Base-by-base conservation (phyloP, 2,797 vertebrate species). In the Kryptolebias ocellatus region DNA sequence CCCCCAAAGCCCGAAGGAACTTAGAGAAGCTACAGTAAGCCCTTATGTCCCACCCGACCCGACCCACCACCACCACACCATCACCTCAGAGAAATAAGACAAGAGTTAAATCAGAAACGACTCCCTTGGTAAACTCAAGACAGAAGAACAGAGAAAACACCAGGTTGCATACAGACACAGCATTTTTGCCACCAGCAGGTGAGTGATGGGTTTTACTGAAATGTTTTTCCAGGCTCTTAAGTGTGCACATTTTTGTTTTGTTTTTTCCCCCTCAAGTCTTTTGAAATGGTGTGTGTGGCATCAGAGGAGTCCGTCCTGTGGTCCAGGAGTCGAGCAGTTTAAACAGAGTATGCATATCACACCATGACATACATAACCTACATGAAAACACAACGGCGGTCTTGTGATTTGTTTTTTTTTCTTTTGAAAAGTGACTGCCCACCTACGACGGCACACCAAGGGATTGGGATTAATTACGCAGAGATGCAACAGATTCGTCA, bases 1-100 rank as follows among this genome's bases (percentile, higher is more conserved):
- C 80, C 81, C 78, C 34, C 11, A 31, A 16, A 60, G 51, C 64
- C 81, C 84, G 10, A 83, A 88, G 80, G 71, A 86, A 81, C 77
- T 88, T 87, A 88, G 78, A 90, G 86, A 88, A 88, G 90, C 89
- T 90, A 92, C 89, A 83, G 87, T 86, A 89, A 90, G 90, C 91
- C 87, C 87, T 88, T 90, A 78, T 58, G 27, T 73, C 88, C 84
- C 78, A 74, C 71, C 80, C 60, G 58, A 71, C 63, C 76, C 20
- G 20, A 24, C 20, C 20, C 20, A 76, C 76, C 83, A 70, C 70
- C 75, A 79, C 64, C 64, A 70, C 62, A 70, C 51, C 70, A 74
- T 34, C 50, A 83, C 72, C 80, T 80, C 83, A 64, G 80, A 83
- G 78, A 87, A 86, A 83, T 87, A 90, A 90, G 84, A 92, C 87